Conservation (phyloP, 1,140 invertebrate genomes). For the Bradynema listronoti region DNA sequence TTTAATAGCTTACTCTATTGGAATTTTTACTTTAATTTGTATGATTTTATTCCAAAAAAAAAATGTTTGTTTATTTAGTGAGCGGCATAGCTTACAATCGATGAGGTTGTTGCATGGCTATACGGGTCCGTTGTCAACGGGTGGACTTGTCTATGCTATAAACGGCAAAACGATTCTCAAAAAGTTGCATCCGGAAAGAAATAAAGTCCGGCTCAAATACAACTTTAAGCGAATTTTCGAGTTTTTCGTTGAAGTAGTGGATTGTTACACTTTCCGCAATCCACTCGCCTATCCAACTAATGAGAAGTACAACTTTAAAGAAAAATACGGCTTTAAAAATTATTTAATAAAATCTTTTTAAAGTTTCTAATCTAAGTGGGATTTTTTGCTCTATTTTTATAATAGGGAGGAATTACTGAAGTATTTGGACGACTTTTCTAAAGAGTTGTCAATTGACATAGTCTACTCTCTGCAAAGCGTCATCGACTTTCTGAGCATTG, state of each 20-base stretch:
- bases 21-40: slow-evolving; percentile 1
- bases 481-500: slow-evolving; percentile 2
- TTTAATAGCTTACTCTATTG: no score
- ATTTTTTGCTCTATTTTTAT: no score
- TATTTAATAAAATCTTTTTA: background rate
- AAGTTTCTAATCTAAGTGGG: no score
- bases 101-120: no score
- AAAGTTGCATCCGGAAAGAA: background rate
- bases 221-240: slow-evolving; percentile 24
- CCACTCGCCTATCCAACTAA: slow-evolving; percentile 11
- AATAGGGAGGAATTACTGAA: slow-evolving; percentile 3
- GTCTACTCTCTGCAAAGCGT: background rate
- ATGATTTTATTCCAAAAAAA: background rate
- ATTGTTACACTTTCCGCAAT: slow-evolving; percentile 10
- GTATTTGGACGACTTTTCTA: slow-evolving; percentile 3
- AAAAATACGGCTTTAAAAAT: background rate
- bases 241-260: slow-evolving; percentile 23
- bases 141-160: slow-evolving; percentile 24
- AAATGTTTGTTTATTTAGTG: no score
- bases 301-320: slow-evolving; percentile 18
- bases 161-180: slow-evolving; percentile 8
- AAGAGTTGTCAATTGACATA: slow-evolving; percentile 1
- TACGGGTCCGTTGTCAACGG: slow-evolving; percentile 9
- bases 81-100: no score
- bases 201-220: background rate